Evolutionary conservation across 2,797 vertebrate genomes (phyloP).

Genomic region (Myotis pilosus): DNA sequence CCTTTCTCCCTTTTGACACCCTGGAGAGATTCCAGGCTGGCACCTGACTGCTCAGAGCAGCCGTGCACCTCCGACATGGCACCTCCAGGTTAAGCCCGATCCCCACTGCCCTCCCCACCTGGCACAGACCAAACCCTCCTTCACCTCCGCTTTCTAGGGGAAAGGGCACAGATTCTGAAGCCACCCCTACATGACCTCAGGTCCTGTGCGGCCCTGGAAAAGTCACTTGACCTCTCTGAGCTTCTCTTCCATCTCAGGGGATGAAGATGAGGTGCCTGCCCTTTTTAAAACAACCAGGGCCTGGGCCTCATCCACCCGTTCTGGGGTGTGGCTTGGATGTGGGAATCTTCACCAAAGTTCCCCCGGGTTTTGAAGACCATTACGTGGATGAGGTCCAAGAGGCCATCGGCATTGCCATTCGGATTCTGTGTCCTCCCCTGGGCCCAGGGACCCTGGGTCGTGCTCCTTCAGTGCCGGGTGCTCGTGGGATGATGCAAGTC

Average conservation of each 20-base stretch:
- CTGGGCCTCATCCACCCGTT: too few relatives aligned
- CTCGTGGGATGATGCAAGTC: accelerated
- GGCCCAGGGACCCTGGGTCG: background rate
- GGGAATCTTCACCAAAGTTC: background rate
- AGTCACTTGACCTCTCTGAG: background rate
- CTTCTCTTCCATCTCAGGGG: background rate
- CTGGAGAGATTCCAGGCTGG: background rate
- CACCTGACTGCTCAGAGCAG: background rate
- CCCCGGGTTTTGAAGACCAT: background rate
- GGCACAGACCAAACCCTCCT: background rate
- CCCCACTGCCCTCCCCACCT: background rate
- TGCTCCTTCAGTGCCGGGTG: accelerated
- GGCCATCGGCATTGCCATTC: accelerated
- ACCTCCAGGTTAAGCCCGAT: accelerated
- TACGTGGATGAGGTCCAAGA: background rate
- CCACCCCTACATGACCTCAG: background rate
- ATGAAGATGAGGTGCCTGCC: background rate
- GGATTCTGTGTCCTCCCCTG: background rate
- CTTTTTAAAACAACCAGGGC: background rate
- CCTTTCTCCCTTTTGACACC: accelerated
- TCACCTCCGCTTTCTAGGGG: background rate
- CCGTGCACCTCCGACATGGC: accelerated
- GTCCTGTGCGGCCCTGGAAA: background rate
- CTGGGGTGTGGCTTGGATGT: background rate
- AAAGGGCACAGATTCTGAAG: background rate